Evolutionary conservation across 2,888 invertebrate species (phyloP).

Genomic region (Pardosa pseudoannulata): DNA sequence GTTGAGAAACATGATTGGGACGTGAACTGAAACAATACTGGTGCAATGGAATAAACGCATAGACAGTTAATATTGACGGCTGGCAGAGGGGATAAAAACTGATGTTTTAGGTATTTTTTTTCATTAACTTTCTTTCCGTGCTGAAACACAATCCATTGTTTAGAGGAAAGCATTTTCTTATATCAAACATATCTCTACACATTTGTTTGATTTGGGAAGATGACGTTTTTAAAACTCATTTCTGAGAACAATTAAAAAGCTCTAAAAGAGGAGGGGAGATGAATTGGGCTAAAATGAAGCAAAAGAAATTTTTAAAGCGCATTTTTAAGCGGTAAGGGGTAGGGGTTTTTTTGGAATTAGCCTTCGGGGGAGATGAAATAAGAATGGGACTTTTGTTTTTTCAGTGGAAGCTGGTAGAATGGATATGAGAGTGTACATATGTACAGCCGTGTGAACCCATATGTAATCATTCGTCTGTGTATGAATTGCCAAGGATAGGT

Average conservation of each 20-base stretch:
- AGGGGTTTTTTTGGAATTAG: constrained; percentile 22
- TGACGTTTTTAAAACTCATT: constrained; percentile 62
- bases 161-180: constrained; percentile 9
- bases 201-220: constrained; percentile 58
- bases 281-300: neutral
- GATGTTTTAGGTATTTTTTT: neutral
- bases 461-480: no score
- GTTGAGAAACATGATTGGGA: constrained; percentile 51
- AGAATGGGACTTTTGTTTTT: no score
- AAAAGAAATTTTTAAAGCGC: neutral
- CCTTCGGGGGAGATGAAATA: constrained; percentile 39
- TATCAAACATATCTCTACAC: constrained; percentile 43
- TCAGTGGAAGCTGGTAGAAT: no score
- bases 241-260: constrained; percentile 62
- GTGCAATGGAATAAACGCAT: neutral
- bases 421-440: no score
- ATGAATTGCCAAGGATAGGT: no score
- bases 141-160: neutral
- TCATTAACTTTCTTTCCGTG: neutral
- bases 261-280: neutral
- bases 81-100: no score
- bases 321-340: neutral
- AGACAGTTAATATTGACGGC: neutral
- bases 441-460: no score
- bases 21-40: constrained; percentile 48